phyloP scores from a whole-genome alignment of 2,797 vertebrate species.

The Microctenopoma stevenorrisi region DNA sequence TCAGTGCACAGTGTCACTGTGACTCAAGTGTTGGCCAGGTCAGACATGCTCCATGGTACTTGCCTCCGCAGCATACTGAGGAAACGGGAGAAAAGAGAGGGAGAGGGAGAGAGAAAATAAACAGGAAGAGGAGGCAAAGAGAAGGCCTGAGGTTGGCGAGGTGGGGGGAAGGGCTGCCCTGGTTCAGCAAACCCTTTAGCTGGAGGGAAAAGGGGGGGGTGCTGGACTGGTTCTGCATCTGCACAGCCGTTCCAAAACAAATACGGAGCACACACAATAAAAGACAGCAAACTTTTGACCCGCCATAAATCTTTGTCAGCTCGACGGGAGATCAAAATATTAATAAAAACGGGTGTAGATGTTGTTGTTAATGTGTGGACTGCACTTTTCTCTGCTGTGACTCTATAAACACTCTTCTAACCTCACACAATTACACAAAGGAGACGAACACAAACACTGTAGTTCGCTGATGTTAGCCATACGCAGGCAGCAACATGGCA shows the following conservation, averaged over 20 bases:
- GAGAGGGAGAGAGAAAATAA: constrained; percentile 69
- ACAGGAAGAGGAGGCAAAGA: constrained; percentile 79
- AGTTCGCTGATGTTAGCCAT: constrained; percentile 8
- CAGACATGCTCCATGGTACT: constrained; percentile 59
- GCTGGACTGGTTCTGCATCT: constrained; percentile 51
- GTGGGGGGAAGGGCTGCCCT: constrained; percentile 72
- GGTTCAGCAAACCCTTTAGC: constrained; percentile 59
- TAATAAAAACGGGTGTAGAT: neutral
- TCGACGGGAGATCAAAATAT: constrained; percentile 24
- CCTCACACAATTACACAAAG: neutral
- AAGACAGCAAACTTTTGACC: constrained; percentile 52
- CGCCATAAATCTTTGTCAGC: constrained; percentile 29
- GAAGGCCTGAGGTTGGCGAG: constrained; percentile 38
- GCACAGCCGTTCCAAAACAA: constrained; percentile 71
- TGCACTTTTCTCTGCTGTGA: constrained; percentile 12
- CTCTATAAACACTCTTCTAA: constrained; percentile 5
- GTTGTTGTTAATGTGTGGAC: constrained; percentile 15
- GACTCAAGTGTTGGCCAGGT: constrained; percentile 43
- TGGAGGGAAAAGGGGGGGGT: constrained; percentile 34
- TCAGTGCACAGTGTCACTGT: constrained; percentile 57
- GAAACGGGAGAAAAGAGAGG: constrained; percentile 61
- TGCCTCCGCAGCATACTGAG: constrained; percentile 49
- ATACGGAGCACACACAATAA: constrained; percentile 53
- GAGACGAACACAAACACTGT: neutral
- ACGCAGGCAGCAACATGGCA: neutral